These are phyloP conservation scores for Vireo griseus DNA, from an alignment of 2,797 vertebrate genomes.

Conservation along the genomic window DNA sequence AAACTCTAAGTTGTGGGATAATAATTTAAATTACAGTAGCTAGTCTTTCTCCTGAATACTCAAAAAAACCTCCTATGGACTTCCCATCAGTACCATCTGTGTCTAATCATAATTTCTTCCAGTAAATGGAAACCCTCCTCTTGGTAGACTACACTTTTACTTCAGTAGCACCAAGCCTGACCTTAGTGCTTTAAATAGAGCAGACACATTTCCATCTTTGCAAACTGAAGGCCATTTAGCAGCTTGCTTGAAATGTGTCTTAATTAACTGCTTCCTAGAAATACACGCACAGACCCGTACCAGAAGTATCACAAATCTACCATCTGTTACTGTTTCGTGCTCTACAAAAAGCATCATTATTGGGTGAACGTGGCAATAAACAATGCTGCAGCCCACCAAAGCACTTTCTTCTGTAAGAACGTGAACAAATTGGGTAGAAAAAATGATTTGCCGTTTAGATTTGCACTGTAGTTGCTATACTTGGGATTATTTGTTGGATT, in stretches of 20 bases:
- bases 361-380: background rate
- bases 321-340: background rate
- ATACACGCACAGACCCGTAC: background rate
- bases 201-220: background rate
- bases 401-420: background rate
- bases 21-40: background rate
- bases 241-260: slow-evolving; percentile 27
- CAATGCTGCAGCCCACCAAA: background rate
- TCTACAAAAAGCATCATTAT: background rate
- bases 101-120: background rate
- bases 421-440: background rate
- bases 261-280: slow-evolving; percentile 32
- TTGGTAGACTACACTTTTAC: background rate
- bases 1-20: background rate
- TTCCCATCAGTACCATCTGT: background rate
- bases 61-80: background rate
- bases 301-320: background rate
- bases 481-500: background rate
- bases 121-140: background rate
- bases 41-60: background rate
- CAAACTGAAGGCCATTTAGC: slow-evolving; percentile 3
- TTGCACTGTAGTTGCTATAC: background rate
- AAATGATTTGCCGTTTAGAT: background rate
- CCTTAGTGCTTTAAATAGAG: background rate
- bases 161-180: background rate